phyloP scores from a whole-genome alignment of 30 jellyfish, hydroid and myxozoan genomes.

The Turritopsis dohrnii region DNA sequence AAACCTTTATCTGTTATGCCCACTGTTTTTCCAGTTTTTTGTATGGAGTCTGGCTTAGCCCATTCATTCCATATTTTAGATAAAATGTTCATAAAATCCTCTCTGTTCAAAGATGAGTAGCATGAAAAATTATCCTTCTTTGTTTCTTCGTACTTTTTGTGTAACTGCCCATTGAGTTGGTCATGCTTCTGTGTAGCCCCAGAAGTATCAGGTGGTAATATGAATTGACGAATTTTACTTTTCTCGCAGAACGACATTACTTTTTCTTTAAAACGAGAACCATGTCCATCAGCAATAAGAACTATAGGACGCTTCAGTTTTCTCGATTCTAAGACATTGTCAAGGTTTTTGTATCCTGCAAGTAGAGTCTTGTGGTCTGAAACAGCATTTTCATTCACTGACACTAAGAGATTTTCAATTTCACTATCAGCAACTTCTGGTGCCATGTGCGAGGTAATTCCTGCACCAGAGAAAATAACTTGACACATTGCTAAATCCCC shows the following conservation, averaged over 20 bases:
- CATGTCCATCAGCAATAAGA: neutral
- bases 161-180: neutral
- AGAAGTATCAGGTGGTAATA: neutral
- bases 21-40: no score
- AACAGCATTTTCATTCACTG: neutral
- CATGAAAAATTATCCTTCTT: no score
- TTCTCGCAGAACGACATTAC: neutral
- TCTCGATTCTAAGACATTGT: neutral
- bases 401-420: neutral
- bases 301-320: neutral
- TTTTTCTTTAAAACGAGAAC: neutral
- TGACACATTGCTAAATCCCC: slow-evolving; percentile 14
- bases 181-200: neutral
- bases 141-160: no score
- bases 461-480: neutral
- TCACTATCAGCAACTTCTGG: neutral
- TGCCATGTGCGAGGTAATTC: slow-evolving; percentile 6
- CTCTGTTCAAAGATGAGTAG: neutral
- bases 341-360: slow-evolving; percentile 14
- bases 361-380: neutral
- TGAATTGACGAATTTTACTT: neutral
- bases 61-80: neutral
- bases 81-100: neutral
- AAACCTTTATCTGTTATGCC: no score
- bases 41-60: no score